phyloP scores from a whole-genome alignment of 2,113 vertebrate species.

The Megaceryle maxima region DNA sequence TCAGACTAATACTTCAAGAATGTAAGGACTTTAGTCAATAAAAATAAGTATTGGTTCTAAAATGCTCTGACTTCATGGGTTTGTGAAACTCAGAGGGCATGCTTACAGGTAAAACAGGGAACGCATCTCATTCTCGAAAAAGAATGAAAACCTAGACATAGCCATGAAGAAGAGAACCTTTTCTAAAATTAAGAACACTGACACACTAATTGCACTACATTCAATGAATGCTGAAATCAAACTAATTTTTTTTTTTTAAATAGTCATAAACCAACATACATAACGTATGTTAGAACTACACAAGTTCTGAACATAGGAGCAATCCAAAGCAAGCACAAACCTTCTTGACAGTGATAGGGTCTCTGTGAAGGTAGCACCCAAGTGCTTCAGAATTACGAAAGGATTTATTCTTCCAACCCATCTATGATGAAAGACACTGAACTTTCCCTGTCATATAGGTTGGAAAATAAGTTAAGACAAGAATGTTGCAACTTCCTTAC shows the following conservation, averaged over 20 bases:
- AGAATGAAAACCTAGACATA: neutral
- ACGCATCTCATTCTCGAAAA: neutral
- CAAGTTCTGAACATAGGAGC: neutral
- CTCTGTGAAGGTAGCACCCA: neutral
- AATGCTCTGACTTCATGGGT: neutral
- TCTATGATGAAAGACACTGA: neutral
- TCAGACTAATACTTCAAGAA: neutral
- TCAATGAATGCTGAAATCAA: neutral
- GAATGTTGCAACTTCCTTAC: neutral
- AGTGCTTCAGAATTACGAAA: neutral
- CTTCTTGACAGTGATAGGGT: neutral
- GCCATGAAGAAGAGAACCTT: neutral
- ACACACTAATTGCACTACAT: neutral
- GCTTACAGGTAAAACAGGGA: neutral
- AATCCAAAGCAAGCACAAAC: neutral
- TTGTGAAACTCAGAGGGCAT: neutral
- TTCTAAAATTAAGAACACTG: neutral
- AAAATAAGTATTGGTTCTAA: neutral
- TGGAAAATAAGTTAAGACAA: neutral
- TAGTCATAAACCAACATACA: neutral
- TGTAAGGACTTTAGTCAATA: neutral
- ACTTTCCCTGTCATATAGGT: neutral
- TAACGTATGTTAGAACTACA: neutral
- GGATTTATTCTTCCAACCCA: neutral
- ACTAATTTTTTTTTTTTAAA: neutral